Percentiles rank a stretch among this genome's conserved stretches.
Conservation (phyloP, 2,888 invertebrate genomes). For the Ommatoiulus sabulosus region DNA sequence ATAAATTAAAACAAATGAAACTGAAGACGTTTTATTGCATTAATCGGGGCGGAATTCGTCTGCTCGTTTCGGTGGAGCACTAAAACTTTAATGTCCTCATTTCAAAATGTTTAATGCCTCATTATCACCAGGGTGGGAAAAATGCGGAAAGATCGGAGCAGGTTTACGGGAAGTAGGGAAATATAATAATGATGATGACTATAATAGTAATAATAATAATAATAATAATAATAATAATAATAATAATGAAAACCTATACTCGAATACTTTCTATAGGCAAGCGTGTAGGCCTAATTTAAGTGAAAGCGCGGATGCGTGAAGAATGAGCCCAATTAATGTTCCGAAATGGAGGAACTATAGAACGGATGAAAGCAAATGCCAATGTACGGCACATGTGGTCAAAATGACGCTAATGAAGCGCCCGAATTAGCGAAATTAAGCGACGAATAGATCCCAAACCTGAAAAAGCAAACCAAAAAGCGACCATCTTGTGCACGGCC, state of each 20-base stretch:
- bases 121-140: conserved; percentile 21
- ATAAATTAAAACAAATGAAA: background rate
- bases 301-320: conserved; percentile 23
- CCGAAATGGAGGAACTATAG: background rate
- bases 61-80: background rate
- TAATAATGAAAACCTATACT: background rate
- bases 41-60: background rate
- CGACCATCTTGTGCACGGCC: background rate
- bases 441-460: background rate
- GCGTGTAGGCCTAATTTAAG: background rate
- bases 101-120: conserved; percentile 36
- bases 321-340: conserved; percentile 3
- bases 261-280: background rate
- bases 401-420: background rate
- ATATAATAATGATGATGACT: conserved; percentile 19
- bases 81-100: conserved; percentile 6
- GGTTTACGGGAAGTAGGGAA: background rate
- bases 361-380: conserved; percentile 11
- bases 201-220: conserved; percentile 20
- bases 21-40: background rate
- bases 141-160: background rate
- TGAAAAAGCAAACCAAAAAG: background rate
- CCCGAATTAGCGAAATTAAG: background rate
- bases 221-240: conserved; percentile 16
- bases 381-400: background rate